Evolutionary conservation across 1,140 invertebrate genomes (phyloP), one percentile per base, ranked within the genome.

Genomic region (Apis florea): DNA sequence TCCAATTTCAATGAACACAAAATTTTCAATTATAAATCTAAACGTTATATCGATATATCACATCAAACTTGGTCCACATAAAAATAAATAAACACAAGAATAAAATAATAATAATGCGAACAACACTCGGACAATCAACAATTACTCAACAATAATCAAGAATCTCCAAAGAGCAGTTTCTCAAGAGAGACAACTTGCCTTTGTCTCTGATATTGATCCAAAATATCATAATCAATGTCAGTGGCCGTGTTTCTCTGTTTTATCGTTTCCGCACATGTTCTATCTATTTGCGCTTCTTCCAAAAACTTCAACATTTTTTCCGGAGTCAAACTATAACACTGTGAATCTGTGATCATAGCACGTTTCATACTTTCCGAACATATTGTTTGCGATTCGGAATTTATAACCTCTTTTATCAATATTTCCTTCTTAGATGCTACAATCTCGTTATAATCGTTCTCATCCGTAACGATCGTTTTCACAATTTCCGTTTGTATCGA

Each of bases 151-250:
- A 92, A 71, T 75, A 75, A 40, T 40, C 31, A 40, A 68, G 90
- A 87, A 75, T 93, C 92, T 40, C 93, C 92, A 77, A 93, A 92
- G 75, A 93, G 85, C 73, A 93, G 88, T 81, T 88, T 91, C 89
- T 93, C 92, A 68, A 93, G 90, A 64, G 88, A 89, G 70, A 92
- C 89, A 71, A 93, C 92, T 92, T 93, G 91, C 91, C 92, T 93
- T 78, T 92, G 91, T 86, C 89, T 87, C 78, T 86, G 73, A 31
- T 83, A 59, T 49, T 74, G 59, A 10, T 88, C 79, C 79, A 79
- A 26, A 21, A 71, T 24, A n/a, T 21, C 31, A 17, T 53, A 83
- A 12, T 77, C 71, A 26, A 76, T 47, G 5, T 53, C 74, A 19
- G 1, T 17, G 9, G 11, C 12, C 21, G 40, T 21, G 15, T 69